Conservation (phyloP, 2,888 invertebrate genomes). For the Sarcophaga subvicina region DNA sequence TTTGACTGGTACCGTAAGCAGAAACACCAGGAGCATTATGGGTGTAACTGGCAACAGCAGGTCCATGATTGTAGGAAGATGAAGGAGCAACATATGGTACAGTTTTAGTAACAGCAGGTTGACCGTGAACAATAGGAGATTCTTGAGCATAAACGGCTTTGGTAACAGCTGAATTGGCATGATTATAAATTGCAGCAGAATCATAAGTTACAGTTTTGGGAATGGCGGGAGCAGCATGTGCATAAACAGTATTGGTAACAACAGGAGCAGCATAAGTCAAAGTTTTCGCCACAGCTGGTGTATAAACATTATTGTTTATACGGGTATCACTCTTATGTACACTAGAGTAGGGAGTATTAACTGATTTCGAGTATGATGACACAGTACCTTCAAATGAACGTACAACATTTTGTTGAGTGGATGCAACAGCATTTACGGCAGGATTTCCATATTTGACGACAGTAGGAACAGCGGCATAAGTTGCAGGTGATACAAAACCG, state of each 20-base stretch:
- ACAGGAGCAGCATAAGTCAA: slow-evolving; percentile 71
- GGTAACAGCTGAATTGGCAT: slow-evolving; percentile 76
- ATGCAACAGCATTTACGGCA: slow-evolving; percentile 79
- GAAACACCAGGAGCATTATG: slow-evolving; percentile 67
- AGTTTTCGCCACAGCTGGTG: slow-evolving; percentile 71
- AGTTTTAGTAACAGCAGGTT: slow-evolving; percentile 72
- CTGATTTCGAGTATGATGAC: slow-evolving; percentile 84
- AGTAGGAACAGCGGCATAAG: slow-evolving; percentile 72
- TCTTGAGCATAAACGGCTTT: slow-evolving; percentile 67
- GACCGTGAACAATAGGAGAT: slow-evolving; percentile 70
- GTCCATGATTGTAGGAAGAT: slow-evolving; percentile 70
- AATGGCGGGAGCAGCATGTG: slow-evolving; percentile 54
- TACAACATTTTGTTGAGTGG: slow-evolving; percentile 84
- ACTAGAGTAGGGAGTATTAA: slow-evolving; percentile 85
- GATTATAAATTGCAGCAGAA: slow-evolving; percentile 75
- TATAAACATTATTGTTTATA: slow-evolving; percentile 82
- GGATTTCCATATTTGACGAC: slow-evolving; percentile 75
- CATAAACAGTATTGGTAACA: slow-evolving; percentile 70
- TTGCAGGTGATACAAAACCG: slow-evolving; percentile 82
- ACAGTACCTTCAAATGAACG: slow-evolving; percentile 84
- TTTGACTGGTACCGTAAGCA: slow-evolving; percentile 65
- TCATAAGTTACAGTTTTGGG: slow-evolving; percentile 33
- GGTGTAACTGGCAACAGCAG: slow-evolving; percentile 66
- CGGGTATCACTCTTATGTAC: slow-evolving; percentile 84
- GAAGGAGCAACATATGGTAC: slow-evolving; percentile 72